A percentile compares a stretch with the other conserved stretches of the same genome.
These are phyloP conservation scores for Dendroctonus ponderosae DNA, from an alignment of 1,140 invertebrate genomes.

Conservation along the genomic window DNA sequence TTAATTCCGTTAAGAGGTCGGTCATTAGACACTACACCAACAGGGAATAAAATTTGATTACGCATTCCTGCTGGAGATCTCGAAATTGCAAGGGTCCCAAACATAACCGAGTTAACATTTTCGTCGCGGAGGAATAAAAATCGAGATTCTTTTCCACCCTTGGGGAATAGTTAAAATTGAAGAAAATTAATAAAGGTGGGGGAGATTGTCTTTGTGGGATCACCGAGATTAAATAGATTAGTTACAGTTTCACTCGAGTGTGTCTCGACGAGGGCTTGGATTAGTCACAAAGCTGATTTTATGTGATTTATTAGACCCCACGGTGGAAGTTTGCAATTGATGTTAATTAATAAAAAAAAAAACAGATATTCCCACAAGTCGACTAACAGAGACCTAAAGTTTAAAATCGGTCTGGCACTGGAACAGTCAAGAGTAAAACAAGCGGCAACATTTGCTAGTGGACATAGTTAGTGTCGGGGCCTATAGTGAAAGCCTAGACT, in stretches of 20 bases:
- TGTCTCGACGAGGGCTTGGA: no score
- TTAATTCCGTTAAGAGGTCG: constrained; percentile 10
- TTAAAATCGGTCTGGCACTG: no score
- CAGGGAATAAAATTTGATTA: constrained; percentile 23
- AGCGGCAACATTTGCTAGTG: background rate
- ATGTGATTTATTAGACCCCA: no score
- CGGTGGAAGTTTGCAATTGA: no score
- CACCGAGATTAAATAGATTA: constrained; percentile 9
- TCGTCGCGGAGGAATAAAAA: constrained; percentile 5
- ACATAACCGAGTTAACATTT: constrained; percentile 19
- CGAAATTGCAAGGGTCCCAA: background rate
- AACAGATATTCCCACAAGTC: no score
- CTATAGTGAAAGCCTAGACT: background rate
- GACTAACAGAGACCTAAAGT: no score
- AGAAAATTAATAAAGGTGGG: constrained; percentile 13
- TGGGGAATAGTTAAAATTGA: constrained; percentile 10
- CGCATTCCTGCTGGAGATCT: constrained; percentile 3
- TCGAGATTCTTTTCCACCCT: constrained; percentile 7
- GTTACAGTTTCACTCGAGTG: constrained; percentile 1
- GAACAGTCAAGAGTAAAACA: constrained; percentile 4
- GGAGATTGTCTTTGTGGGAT: constrained; percentile 6
- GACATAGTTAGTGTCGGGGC: constrained; percentile 1
- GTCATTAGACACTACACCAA: constrained; percentile 8
- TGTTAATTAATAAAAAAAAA: no score
- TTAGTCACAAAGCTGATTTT: no score